A percentile compares a stretch with the other conserved stretches of the same genome.
Conservation (phyloP, 2,113 vertebrate species). For the Clarias gariepinus region DNA sequence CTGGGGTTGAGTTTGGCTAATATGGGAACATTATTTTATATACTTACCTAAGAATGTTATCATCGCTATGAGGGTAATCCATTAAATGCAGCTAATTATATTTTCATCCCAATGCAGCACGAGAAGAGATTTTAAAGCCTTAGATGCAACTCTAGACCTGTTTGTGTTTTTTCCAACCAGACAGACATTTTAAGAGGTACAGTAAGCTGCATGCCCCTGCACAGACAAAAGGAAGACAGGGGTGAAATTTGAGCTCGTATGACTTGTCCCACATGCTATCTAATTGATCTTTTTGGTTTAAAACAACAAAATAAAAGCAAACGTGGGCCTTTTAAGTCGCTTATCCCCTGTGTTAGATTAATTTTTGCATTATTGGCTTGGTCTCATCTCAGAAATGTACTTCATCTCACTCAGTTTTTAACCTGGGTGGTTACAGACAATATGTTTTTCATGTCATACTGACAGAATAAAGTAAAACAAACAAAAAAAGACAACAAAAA, state of each 20-base stretch:
- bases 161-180: not conserved
- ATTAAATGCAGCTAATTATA: not conserved
- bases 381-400: not conserved
- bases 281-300: not conserved
- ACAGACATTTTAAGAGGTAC: not conserved
- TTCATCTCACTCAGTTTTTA: not conserved
- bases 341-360: not conserved
- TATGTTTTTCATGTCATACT: not conserved
- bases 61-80: not conserved
- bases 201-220: no score
- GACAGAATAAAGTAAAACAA: not conserved
- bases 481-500: not conserved
- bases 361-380: not conserved
- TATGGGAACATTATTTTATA: not conserved
- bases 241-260: not conserved
- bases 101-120: conserved; percentile 6
- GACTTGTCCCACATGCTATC: not conserved
- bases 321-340: not conserved
- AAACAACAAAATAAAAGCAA: not conserved
- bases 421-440: not conserved
- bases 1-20: not conserved
- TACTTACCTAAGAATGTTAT: conserved; percentile 10
- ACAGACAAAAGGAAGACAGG: not conserved
- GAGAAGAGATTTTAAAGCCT: not conserved
- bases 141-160: not conserved